Percentiles rank a stretch among this genome's conserved stretches.
Conservation (phyloP, 2,888 invertebrate genomes). For the Ommatoiulus sabulosus region DNA sequence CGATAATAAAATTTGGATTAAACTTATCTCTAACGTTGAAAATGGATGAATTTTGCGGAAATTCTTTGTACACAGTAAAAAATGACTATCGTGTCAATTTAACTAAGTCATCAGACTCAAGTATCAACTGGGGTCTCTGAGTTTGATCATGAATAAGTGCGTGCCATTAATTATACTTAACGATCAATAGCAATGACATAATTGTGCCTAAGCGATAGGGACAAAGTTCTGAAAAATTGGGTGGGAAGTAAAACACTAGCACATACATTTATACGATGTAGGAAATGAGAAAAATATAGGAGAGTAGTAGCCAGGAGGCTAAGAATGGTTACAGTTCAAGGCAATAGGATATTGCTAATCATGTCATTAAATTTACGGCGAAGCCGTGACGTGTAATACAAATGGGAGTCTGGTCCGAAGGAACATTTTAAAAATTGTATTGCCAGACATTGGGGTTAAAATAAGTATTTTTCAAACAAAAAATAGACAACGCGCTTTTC, state of each 20-base stretch:
- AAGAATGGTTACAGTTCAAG: background rate
- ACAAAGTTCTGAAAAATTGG: constrained; percentile 16
- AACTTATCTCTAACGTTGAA: too few species aligned
- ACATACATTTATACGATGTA: background rate
- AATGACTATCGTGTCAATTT: background rate
- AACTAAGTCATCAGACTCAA: background rate
- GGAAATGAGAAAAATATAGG: background rate
- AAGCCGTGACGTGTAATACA: constrained; percentile 1
- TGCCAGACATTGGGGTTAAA: too few species aligned
- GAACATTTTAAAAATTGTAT: too few species aligned
- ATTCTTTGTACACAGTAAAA: background rate
- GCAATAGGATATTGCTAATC: constrained; percentile 36
- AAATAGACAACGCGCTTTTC: too few species aligned
- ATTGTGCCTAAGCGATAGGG: constrained; percentile 4
- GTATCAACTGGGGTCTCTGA: background rate
- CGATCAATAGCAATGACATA: background rate
- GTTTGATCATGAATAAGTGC: constrained; percentile 34
- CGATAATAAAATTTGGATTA: too few species aligned
- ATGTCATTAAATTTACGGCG: background rate
- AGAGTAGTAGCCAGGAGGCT: background rate
- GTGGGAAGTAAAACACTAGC: background rate
- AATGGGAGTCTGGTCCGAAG: too few species aligned
- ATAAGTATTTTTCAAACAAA: too few species aligned
- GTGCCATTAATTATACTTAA: background rate
- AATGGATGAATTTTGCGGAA: background rate